Evolutionary conservation across 2,113 vertebrate species (phyloP), one percentile per base, ranked within the genome.

Genomic region (Oryzias celebensis): DNA sequence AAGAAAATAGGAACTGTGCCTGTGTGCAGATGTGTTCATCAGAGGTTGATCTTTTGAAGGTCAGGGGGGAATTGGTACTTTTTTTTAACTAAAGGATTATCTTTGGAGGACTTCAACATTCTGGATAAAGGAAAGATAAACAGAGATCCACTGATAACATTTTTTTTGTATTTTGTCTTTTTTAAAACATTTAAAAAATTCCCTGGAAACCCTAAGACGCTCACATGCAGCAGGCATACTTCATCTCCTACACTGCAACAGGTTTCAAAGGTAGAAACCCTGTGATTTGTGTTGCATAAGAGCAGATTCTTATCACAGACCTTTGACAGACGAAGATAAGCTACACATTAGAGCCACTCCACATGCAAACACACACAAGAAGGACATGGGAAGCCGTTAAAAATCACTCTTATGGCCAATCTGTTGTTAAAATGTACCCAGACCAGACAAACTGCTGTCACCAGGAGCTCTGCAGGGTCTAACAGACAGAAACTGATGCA

Each of bases 341-440:
- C 43, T 4, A 42, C 14, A 56, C 14, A 41, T 45, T 36, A 17
- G 28, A 55, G 3, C 47, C 46, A 15, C 24, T 56, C 15, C 31
- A 48, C 14, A 6, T 42, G 6, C n/a, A 23, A 55, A 47, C 69
- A 73, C 68, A 65, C 63, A 58, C 52, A 75, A 20, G 53, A 31
- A 58, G 1, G 0, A 62, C 24, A 79, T 75, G 81, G 50, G 51
- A 70, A 83, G 66, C 78, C 74, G 64, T 53, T 28, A 83, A 81
- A 20, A 87, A 83, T 87, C 85, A 81, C 85, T 85, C 85, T 83
- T 85, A 83, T 75, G 70, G 75, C 82, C 82, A 87, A 87, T 85
- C 85, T 87, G 85, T 87, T 85, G 85, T 87, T 87, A 57, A 64
- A 75, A 75, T 87, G 85, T 85, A 81, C 85, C 85, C 55, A 65